Evolutionary conservation across 1,140 invertebrate species (phyloP), one percentile per base, ranked within the genome.

Genomic region (Cryptotermes secundus): DNA sequence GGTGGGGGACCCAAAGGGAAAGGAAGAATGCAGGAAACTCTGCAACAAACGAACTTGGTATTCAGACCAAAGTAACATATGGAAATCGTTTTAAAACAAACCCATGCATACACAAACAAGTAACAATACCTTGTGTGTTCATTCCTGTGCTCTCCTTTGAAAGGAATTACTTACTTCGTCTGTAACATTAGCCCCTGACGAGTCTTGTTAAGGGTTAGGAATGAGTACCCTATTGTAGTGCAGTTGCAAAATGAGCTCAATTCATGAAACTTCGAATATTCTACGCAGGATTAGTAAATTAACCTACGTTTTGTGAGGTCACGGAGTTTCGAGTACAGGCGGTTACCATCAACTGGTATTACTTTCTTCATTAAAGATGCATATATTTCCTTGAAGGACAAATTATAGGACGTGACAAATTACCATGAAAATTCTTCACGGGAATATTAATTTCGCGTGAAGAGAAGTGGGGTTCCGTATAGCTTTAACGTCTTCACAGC

Each of bases 191-290:
- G 4, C 59, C 59, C 26, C 0, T n/a, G 59, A 31, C 38, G 38
- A 49, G 45, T 22, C 45, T 49, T 49, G 45, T 49, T 72, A 16
- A 72, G 59, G 26, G 9, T 72, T 72, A 72, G 26, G 4, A 31
- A 10, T 31, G 59, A 7, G 9, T n/a, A n/a, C 16, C 19, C 45
- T 7, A 31, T 72, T n/a, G 59, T 31, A n/a, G 26, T 72, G 14
- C 7, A n/a, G 0, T n/a, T 72, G n/a, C 59, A 72, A 72, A 72
- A 31, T 72, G 4, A 31, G 26, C 59, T 31, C 26, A 72, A 72
- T 72, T 72, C 59, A 72, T 72, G 59, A 72, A 72, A 72, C 59
- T 72, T 72, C 59, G 31, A n/a, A 72, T 72, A 72, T 26, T 72
- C n/a, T 31, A 31, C 26, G 14, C 59, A 72, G 59, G 31, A 72